A percentile compares a stretch with the other conserved stretches of the same genome.
Conservation (phyloP, 2,113 vertebrate genomes). For the Egretta garzetta region DNA sequence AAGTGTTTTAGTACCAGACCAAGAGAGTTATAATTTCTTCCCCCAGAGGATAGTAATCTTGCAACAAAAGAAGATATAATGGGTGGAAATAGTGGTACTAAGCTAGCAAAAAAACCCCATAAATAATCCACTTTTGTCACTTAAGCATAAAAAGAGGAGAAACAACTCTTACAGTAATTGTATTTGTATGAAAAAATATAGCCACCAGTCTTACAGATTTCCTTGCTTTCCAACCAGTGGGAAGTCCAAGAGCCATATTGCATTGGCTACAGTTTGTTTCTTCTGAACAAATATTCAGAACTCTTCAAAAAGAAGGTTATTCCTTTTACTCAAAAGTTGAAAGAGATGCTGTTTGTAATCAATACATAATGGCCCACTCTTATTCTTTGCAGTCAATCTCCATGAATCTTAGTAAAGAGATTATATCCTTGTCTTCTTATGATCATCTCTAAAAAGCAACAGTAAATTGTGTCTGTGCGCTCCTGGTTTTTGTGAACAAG, state of each 20-base stretch:
- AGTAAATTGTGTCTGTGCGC: not conserved
- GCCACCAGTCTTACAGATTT: not conserved
- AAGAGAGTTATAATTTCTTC: constrained; percentile 19
- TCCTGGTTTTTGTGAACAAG: not conserved
- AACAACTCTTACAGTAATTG: not conserved
- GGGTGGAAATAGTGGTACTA: not conserved
- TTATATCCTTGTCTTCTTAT: not conserved
- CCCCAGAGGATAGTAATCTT: not conserved
- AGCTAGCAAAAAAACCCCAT: not conserved
- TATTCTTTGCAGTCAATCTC: not conserved
- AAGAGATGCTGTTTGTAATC: not conserved
- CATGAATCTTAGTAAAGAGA: not conserved
- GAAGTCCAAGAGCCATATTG: not conserved
- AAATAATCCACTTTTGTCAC: constrained; percentile 13
- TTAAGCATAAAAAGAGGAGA: not conserved
- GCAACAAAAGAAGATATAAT: constrained; percentile 7
- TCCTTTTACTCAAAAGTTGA: not conserved
- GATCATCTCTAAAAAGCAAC: not conserved
- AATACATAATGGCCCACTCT: not conserved
- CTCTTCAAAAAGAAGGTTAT: not conserved
- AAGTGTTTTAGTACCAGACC: not conserved
- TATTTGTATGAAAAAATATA: not conserved
- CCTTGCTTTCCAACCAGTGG: not conserved
- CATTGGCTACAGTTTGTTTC: not conserved
- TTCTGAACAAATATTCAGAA: not conserved